Conservation (phyloP, 2,888 invertebrate species). For the Carpatolechia fugitivella region DNA sequence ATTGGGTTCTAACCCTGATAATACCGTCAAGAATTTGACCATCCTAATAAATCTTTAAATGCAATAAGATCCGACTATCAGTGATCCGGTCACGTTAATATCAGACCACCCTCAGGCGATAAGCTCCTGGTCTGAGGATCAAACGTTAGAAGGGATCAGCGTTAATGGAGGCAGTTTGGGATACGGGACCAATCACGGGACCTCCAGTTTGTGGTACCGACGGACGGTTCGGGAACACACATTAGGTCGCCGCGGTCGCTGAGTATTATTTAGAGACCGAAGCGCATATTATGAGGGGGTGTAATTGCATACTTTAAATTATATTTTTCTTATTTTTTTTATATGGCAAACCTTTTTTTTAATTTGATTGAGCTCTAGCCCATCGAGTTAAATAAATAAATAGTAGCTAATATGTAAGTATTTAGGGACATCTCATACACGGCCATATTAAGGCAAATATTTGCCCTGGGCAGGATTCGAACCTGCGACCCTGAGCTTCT, state of each 20-base stretch:
- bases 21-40: neutral
- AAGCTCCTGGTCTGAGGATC: neutral
- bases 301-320: too few species aligned
- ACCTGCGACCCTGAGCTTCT: too few species aligned
- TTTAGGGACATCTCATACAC: too few species aligned
- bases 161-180: slow-evolving; percentile 1
- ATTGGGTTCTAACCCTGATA: neutral
- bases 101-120: slow-evolving; percentile 33
- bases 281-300: neutral
- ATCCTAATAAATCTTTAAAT: neutral
- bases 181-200: neutral
- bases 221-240: neutral
- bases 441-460: too few species aligned
- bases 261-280: neutral
- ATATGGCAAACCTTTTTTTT: too few species aligned
- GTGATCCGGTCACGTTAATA: slow-evolving; percentile 14
- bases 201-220: neutral
- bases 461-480: too few species aligned
- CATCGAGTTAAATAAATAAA: too few species aligned
- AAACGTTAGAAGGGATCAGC: slow-evolving; percentile 4
- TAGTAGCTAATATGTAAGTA: too few species aligned
- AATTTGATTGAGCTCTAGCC: too few species aligned
- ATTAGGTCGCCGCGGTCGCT: neutral
- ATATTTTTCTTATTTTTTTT: too few species aligned
- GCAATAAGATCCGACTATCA: neutral